A percentile compares a stretch with the other conserved stretches of the same genome.
Conservation (phyloP, 2,888 invertebrate species). For the Drosophila koepferae region DNA sequence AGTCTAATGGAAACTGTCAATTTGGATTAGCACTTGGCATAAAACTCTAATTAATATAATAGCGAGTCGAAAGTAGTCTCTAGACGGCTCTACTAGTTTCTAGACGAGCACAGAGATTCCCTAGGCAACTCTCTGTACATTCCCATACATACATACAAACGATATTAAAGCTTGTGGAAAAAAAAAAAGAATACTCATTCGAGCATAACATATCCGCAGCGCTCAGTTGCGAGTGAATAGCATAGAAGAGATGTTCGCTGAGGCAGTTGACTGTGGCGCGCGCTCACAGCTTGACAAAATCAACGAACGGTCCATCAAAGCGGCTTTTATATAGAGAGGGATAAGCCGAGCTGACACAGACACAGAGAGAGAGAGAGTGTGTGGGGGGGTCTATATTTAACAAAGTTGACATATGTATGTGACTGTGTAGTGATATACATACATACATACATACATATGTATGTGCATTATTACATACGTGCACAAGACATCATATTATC, state of each 20-base stretch:
- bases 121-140: too few species aligned
- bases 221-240: background rate
- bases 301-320: conserved; percentile 14
- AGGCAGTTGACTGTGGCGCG: background rate
- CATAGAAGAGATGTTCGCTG: conserved; percentile 30
- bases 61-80: too few species aligned
- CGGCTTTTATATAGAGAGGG: conserved; percentile 34
- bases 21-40: too few species aligned
- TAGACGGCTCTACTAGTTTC: too few species aligned
- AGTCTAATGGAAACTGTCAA: too few species aligned
- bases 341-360: conserved; percentile 46
- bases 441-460: conserved; percentile 14
- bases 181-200: background rate
- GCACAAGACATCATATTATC: conserved; percentile 7
- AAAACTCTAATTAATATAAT: too few species aligned
- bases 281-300: conserved; percentile 6
- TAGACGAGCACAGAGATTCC: too few species aligned
- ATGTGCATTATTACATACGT: background rate
- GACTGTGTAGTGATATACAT: conserved; percentile 9
- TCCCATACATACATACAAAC: background rate
- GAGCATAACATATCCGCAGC: background rate
- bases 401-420: background rate
- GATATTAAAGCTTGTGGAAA: background rate
- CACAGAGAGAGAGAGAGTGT: conserved; percentile 10
- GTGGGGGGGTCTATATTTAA: conserved; percentile 11